Conservation (phyloP, 2,888 invertebrate species). For the Cataglyphis albicans region DNA sequence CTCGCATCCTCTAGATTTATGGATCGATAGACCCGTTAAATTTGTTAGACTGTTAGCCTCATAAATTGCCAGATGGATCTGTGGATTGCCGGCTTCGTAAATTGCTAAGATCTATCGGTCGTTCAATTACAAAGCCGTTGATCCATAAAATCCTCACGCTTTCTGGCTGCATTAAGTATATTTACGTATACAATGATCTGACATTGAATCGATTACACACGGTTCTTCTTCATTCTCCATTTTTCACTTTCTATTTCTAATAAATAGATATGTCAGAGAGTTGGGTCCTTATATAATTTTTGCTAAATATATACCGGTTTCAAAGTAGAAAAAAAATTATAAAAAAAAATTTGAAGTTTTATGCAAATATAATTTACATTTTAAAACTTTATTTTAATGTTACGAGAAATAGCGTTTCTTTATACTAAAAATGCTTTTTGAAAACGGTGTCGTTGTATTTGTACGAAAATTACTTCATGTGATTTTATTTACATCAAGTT, state of each 20-base stretch:
- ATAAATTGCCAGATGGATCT: constrained; percentile 45
- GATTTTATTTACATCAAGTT: constrained; percentile 4
- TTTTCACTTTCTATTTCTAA: constrained; percentile 40
- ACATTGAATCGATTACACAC: constrained; percentile 36
- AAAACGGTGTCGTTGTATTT: not conserved
- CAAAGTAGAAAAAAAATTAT: not conserved
- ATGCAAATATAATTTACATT: constrained; percentile 3
- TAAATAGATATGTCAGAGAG: not conserved
- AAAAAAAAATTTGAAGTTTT: not conserved
- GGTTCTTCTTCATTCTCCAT: constrained; percentile 22
- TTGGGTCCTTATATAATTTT: not conserved
- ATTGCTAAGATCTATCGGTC: constrained; percentile 49
- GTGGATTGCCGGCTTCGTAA: constrained; percentile 42
- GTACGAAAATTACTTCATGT: not conserved
- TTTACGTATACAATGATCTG: constrained; percentile 41
- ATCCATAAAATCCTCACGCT: constrained; percentile 47
- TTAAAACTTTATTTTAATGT: not conserved
- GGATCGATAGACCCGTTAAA: constrained; percentile 55
- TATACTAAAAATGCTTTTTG: not conserved
- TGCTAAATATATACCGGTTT: not conserved
- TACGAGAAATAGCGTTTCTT: not conserved
- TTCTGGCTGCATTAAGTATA: constrained; percentile 35
- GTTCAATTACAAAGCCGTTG: constrained; percentile 41
- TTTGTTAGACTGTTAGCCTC: constrained; percentile 51
- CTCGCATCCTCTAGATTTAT: constrained; percentile 46